Percentiles rank a stretch among this genome's conserved stretches.
phyloP scores from a whole-genome alignment of 2,113 vertebrate species.

The Nymphicus hollandicus region DNA sequence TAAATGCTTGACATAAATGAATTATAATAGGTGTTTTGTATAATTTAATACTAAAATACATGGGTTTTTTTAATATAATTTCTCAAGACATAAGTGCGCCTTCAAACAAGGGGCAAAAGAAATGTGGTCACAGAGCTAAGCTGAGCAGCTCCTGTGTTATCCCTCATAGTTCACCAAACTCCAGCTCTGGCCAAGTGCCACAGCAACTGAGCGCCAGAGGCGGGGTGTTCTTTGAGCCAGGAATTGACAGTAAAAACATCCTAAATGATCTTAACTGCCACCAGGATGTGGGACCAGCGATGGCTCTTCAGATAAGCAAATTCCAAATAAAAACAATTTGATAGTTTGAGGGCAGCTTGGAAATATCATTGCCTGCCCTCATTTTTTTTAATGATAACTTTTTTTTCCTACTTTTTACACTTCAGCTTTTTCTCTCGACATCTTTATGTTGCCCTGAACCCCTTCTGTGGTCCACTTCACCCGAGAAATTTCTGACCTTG shows the following conservation, averaged over 20 bases:
- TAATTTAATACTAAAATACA: neutral
- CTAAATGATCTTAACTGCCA: slow-evolving; percentile 46
- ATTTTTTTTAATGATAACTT: neutral
- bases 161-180: neutral
- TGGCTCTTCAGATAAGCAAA: slow-evolving; percentile 36
- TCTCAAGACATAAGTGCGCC: neutral
- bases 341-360: neutral
- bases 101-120: neutral
- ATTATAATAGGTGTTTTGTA: neutral
- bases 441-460: neutral
- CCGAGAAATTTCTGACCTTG: neutral
- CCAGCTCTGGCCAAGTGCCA: neutral
- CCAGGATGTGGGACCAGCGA: slow-evolving; percentile 38
- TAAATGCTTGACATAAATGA: neutral
- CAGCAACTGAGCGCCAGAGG: slow-evolving; percentile 9
- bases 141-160: neutral
- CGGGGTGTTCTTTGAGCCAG: slow-evolving; percentile 40
- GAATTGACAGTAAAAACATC: slow-evolving; percentile 65
- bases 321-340: neutral
- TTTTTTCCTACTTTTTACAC: neutral
- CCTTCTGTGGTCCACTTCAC: neutral
- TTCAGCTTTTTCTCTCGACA: neutral
- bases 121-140: neutral
- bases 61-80: rapidly evolving
- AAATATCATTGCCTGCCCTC: neutral